Conservation (phyloP, 2,113 vertebrate genomes). For the Cochlearius cochlearius region DNA sequence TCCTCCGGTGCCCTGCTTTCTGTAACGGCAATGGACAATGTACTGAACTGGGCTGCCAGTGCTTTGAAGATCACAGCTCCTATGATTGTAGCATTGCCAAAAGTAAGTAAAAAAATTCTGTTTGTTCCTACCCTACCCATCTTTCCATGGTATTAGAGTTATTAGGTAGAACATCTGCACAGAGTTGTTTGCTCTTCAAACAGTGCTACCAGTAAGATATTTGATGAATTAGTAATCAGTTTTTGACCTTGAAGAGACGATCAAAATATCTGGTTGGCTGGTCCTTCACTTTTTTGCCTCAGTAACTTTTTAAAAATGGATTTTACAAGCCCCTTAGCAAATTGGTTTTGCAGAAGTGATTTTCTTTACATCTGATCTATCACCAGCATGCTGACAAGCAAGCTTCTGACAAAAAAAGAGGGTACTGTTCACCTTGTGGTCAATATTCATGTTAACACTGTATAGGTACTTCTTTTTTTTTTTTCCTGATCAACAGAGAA, state of each 20-base stretch:
- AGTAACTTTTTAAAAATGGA: constrained; percentile 71
- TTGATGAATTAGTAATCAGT: constrained; percentile 75
- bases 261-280: constrained; percentile 68
- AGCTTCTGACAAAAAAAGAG: constrained; percentile 28
- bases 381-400: constrained; percentile 52
- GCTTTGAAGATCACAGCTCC: constrained; percentile 71
- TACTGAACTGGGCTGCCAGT: constrained; percentile 77
- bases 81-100: constrained; percentile 76
- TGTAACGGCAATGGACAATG: constrained; percentile 76
- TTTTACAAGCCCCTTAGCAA: constrained; percentile 75
- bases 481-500: neutral
- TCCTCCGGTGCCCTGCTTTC: constrained; percentile 76
- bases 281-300: constrained; percentile 62
- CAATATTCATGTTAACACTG: constrained; percentile 37
- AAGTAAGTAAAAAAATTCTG: constrained; percentile 70
- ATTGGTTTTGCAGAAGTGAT: constrained; percentile 70
- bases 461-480: neutral
- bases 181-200: constrained; percentile 67
- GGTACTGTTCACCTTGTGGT: constrained; percentile 47
- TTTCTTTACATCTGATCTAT: constrained; percentile 73
- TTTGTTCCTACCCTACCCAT: constrained; percentile 37
- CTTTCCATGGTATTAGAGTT: constrained; percentile 40
- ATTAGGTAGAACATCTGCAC: constrained; percentile 58
- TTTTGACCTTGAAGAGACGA: constrained; percentile 71
- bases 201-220: constrained; percentile 52